A percentile compares a stretch with the other conserved stretches of the same genome.
These are phyloP conservation scores for Polyploca ridens DNA, from an alignment of 2,888 invertebrate genomes.

Conservation along the genomic window DNA sequence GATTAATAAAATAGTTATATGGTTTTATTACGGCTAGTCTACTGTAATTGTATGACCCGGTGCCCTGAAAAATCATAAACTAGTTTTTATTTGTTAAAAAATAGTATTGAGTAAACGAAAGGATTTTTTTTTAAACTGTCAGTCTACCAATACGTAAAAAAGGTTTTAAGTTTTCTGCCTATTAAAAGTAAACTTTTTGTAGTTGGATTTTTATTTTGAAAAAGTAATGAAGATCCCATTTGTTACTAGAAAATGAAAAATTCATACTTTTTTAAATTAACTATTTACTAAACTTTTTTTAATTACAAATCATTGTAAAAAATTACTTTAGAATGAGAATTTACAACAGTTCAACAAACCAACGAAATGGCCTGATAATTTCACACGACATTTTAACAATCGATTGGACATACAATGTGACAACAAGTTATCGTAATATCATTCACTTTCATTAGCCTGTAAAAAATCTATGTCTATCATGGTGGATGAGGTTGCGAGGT, in stretches of 20 bases:
- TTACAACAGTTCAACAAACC: conserved; percentile 27
- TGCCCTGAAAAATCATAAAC: neutral
- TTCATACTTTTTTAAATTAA: too few species aligned
- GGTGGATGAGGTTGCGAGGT: conserved; percentile 18
- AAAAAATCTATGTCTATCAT: conserved; percentile 29
- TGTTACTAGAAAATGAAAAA: too few species aligned
- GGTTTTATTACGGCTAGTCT: neutral
- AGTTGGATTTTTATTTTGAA: too few species aligned
- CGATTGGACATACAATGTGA: conserved; percentile 38
- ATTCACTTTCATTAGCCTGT: conserved; percentile 48
- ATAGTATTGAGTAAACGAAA: neutral
- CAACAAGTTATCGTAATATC: conserved; percentile 34
- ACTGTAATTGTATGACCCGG: neutral
- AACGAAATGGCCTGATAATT: conserved; percentile 27
- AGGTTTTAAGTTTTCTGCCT: too few species aligned
- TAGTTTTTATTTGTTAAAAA: neutral
- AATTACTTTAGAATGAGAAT: conserved; percentile 10
- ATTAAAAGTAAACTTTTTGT: too few species aligned
- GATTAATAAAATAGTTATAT: neutral
- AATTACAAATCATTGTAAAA: neutral
- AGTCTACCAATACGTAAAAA: too few species aligned
- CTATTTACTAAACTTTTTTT: too few species aligned
- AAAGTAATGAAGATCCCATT: too few species aligned
- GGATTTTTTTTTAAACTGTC: too few species aligned
- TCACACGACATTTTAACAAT: conserved; percentile 41